phyloP scores from a whole-genome alignment of 2,888 invertebrate species.

The Thera britannica region DNA sequence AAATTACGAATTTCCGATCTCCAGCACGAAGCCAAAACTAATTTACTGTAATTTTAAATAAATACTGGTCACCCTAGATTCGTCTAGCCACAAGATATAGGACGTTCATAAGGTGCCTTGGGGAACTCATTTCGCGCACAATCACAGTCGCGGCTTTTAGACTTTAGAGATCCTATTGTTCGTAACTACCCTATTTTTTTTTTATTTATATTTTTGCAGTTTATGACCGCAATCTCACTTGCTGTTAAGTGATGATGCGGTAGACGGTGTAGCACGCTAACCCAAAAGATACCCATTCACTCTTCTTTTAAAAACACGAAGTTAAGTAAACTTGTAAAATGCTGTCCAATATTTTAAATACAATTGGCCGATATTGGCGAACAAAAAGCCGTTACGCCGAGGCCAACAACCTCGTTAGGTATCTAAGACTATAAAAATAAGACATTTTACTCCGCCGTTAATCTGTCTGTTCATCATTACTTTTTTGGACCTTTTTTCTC shows the following conservation, averaged over 20 bases:
- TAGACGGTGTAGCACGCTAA: too few relatives aligned
- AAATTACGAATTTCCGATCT: too few relatives aligned
- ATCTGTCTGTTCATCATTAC: conserved; percentile 38
- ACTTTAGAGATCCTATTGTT: conserved; percentile 49
- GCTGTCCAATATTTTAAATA: conserved; percentile 6
- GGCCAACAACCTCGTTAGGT: conserved; percentile 25
- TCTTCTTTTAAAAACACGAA: too few relatives aligned
- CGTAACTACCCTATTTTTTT: conserved; percentile 28
- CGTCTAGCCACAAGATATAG: conserved; percentile 7
- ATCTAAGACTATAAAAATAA: conserved; percentile 22
- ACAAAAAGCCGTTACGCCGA: conserved; percentile 20
- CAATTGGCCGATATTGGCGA: conserved; percentile 15
- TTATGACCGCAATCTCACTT: too few relatives aligned
- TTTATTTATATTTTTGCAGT: too few relatives aligned
- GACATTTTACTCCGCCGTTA: conserved; percentile 27
- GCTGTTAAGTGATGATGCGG: too few relatives aligned
- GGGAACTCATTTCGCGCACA: conserved; percentile 52
- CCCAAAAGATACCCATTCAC: too few relatives aligned
- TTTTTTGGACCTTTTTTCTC: conserved; percentile 21
- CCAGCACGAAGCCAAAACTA: too few relatives aligned
- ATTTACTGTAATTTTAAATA: too few relatives aligned
- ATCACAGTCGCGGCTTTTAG: conserved; percentile 52
- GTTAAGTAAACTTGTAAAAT: not conserved
- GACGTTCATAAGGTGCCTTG: conserved; percentile 40
- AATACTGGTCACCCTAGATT: conserved; percentile 8